Conservation (phyloP, 2,113 vertebrate species). For the Solea senegalensis region DNA sequence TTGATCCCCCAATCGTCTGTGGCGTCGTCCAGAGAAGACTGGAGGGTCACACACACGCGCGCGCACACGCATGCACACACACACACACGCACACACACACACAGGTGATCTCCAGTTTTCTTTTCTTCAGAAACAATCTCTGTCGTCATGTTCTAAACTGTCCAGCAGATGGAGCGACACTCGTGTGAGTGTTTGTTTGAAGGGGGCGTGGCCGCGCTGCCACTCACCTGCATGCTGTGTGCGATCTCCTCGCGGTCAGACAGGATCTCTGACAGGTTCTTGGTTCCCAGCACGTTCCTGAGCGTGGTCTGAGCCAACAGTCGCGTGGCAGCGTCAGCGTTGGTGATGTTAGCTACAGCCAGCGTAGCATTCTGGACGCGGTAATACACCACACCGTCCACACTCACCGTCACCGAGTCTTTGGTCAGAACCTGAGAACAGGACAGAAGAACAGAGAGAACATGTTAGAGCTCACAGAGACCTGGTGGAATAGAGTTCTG, state of each 20-base stretch:
- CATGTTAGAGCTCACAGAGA: too few species aligned
- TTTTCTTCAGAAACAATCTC: background rate
- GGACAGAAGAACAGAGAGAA: background rate
- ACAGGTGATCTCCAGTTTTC: background rate
- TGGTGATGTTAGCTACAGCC: conserved; percentile 94
- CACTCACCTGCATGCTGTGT: conserved; percentile 92
- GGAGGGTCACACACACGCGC: background rate
- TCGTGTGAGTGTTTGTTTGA: too few species aligned
- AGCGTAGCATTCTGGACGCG: conserved; percentile 92
- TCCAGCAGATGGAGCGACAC: conserved; percentile 50
- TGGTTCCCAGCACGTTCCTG: conserved; percentile 95
- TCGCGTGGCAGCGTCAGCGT: conserved; percentile 90
- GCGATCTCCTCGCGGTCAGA: conserved; percentile 96
- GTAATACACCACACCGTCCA: conserved; percentile 97
- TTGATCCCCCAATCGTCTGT: conserved; percentile 97
- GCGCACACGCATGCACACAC: background rate
- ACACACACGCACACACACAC: background rate
- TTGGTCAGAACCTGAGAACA: conserved; percentile 90
- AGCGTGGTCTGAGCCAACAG: conserved; percentile 94
- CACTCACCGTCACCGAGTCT: conserved; percentile 93
- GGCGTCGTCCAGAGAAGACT: conserved; percentile 90
- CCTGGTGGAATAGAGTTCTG: too few species aligned
- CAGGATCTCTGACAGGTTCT: conserved; percentile 94
- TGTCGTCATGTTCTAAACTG: background rate
- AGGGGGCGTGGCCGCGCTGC: too few species aligned